A percentile compares a stretch with the other conserved stretches of the same genome.
Conservation (phyloP, 2,113 vertebrate species). For the Callipepla squamata region DNA sequence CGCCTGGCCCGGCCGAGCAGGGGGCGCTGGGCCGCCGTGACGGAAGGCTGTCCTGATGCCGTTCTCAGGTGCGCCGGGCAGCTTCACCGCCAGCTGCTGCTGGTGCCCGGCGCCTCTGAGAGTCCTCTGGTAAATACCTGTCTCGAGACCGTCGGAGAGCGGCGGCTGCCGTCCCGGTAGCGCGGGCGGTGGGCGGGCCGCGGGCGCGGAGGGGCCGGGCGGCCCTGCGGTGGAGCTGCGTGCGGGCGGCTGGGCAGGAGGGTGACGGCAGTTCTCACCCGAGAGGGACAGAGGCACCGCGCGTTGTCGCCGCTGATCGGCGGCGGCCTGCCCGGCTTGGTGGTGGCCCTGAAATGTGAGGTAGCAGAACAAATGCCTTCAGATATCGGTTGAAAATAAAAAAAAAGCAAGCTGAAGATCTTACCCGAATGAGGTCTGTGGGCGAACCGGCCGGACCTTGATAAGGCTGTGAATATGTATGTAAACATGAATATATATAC, state of each 20-base stretch:
- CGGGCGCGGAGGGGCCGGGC: background rate
- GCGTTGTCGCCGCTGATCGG: background rate
- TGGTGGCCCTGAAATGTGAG: background rate
- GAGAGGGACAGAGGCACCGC: background rate
- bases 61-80: constrained; percentile 5
- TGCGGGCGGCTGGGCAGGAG: background rate
- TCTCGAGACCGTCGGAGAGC: background rate
- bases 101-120: constrained; percentile 27
- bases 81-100: constrained; percentile 14
- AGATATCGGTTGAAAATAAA: background rate
- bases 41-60: background rate
- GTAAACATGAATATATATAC: background rate
- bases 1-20: background rate
- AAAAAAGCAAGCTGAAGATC: background rate
- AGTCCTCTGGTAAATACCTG: constrained; percentile 28
- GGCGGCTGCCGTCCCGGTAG: background rate
- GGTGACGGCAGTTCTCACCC: background rate
- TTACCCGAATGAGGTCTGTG: background rate
- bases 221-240: background rate
- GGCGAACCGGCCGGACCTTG: background rate
- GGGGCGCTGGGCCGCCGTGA: background rate
- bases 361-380: background rate
- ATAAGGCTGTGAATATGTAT: background rate
- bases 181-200: background rate
- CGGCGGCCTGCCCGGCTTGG: background rate